Percentiles rank a stretch among this genome's conserved stretches.
phyloP scores from a whole-genome alignment of 2,113 vertebrate species.

The Balaeniceps rex region DNA sequence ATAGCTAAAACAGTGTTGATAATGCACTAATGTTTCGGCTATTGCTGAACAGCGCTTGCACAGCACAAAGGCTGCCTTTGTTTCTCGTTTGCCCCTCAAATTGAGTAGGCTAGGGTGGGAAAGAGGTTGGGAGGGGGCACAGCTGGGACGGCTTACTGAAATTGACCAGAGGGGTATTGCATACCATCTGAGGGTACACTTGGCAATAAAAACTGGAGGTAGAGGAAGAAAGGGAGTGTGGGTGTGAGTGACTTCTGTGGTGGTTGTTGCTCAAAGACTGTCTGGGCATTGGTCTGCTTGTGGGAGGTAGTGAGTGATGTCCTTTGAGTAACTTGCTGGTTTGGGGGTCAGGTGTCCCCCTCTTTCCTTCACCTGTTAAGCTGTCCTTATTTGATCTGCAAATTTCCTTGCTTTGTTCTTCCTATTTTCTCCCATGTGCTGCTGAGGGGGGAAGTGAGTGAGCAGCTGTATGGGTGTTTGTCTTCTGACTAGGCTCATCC shows the following conservation, averaged over 20 bases:
- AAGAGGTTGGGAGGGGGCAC: background rate
- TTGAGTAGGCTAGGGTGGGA: background rate
- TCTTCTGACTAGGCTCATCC: background rate
- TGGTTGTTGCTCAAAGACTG: background rate
- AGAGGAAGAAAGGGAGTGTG: background rate
- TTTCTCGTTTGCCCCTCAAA: background rate
- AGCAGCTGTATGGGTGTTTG: background rate
- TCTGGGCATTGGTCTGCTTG: background rate
- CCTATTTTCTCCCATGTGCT: background rate
- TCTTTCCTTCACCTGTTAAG: background rate
- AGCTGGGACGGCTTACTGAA: background rate
- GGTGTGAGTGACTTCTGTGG: background rate
- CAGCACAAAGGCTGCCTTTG: background rate
- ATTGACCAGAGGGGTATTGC: background rate
- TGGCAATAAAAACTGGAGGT: background rate
- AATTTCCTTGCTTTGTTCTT: background rate
- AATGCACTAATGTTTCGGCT: background rate
- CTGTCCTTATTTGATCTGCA: background rate
- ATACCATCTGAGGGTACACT: background rate
- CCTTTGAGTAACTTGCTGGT: background rate
- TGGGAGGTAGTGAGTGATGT: background rate
- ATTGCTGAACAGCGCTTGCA: background rate
- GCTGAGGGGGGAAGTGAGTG: background rate
- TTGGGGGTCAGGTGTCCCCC: background rate
- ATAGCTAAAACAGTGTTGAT: background rate